Percentiles rank a stretch among this genome's conserved stretches.
phyloP scores from a whole-genome alignment of 2,797 vertebrate species.

The Mico argentatus region DNA sequence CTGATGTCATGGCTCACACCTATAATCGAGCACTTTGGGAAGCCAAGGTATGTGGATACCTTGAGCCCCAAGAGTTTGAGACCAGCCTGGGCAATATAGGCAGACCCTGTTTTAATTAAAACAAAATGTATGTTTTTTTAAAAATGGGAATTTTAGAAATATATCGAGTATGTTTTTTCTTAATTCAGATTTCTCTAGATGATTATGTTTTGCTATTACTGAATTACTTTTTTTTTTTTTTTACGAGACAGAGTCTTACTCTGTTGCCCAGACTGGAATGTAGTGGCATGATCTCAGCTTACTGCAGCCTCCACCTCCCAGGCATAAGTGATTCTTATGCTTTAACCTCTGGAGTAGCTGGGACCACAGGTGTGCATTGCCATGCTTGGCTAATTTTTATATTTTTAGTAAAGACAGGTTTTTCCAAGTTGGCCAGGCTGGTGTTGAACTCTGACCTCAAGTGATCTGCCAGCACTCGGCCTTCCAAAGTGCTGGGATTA shows the following conservation, averaged over 20 bases:
- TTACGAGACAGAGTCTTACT: background rate
- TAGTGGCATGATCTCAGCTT: background rate
- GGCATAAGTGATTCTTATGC: background rate
- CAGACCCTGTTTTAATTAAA: background rate
- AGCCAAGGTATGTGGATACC: background rate
- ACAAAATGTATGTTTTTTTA: background rate
- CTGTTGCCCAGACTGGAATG: background rate
- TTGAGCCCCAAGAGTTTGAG: background rate
- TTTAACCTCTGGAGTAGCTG: background rate
- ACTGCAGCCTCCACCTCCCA: background rate
- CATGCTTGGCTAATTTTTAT: background rate
- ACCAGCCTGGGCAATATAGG: background rate
- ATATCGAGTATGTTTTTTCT: background rate
- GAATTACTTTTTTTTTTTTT: background rate
- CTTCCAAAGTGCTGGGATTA: background rate
- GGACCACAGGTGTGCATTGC: background rate
- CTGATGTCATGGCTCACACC: background rate
- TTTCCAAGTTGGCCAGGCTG: background rate
- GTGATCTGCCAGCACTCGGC: background rate
- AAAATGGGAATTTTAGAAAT: background rate
- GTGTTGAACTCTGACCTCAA: background rate
- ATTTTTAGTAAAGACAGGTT: background rate
- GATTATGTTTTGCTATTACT: background rate
- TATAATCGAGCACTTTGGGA: background rate
- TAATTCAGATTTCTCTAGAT: background rate